Evolutionary conservation across 2,888 invertebrate species (phyloP).

Genomic region (Steromphala cineraria): DNA sequence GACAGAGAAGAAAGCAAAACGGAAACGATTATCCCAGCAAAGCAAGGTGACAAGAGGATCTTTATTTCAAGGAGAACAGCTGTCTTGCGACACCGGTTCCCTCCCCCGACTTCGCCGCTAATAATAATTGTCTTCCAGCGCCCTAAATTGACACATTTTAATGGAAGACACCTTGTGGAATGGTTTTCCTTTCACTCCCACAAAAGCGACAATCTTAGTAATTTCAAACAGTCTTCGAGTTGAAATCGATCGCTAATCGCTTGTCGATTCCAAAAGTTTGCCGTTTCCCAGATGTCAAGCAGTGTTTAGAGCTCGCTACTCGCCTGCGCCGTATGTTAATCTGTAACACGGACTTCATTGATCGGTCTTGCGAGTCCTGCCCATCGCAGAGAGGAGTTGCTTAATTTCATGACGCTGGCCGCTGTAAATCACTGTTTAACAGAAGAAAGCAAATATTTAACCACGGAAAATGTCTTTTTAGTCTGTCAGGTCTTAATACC

Average conservation of each 20-base stretch:
- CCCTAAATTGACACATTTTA: not conserved
- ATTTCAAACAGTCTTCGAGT: conserved; percentile 15
- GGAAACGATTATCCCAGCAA: not conserved
- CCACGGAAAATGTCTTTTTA: conserved; percentile 30
- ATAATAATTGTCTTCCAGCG: not conserved
- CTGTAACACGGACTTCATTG: not conserved
- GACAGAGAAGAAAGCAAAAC: not conserved
- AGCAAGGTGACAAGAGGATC: not conserved
- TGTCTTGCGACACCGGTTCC: not conserved
- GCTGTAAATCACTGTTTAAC: conserved; percentile 29
- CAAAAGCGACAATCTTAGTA: conserved; percentile 8
- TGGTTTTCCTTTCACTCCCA: not conserved
- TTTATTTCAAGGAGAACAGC: not conserved
- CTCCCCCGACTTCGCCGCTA: not conserved
- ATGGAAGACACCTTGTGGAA: conserved; percentile 7
- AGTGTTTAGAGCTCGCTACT: not conserved
- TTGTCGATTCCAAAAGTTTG: not conserved
- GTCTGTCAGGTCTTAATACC: conserved; percentile 22
- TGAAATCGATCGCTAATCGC: conserved; percentile 5
- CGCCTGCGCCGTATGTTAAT: not conserved
- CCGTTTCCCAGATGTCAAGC: conserved; percentile 3
- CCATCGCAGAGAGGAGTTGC: not conserved
- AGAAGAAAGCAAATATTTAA: conserved; percentile 34
- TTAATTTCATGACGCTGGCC: conserved; percentile 27
- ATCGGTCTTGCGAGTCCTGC: not conserved